Evolutionary conservation across 2,888 invertebrate genomes (phyloP).

Genomic region (Ormyrus nitidulus): DNA sequence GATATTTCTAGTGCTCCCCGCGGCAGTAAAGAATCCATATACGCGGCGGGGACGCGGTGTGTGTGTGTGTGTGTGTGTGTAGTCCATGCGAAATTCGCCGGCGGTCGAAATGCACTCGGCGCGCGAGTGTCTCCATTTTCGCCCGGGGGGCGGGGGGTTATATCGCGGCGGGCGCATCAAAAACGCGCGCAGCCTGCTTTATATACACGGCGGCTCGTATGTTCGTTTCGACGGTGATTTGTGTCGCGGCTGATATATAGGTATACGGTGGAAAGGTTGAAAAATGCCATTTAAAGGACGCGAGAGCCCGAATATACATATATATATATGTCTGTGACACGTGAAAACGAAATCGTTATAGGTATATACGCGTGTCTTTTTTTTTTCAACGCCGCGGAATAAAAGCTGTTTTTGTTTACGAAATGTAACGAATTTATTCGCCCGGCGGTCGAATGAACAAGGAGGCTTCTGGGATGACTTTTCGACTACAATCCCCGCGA

Average conservation of each 20-base stretch:
- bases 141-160: too few species aligned
- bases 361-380: background rate
- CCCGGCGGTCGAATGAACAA: constrained; percentile 18
- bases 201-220: background rate
- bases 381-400: background rate
- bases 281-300: constrained; percentile 37
- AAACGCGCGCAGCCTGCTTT: constrained; percentile 9
- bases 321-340: background rate
- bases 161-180: background rate
- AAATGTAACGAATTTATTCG: background rate
- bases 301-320: background rate
- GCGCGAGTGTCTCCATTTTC: background rate
- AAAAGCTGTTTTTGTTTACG: background rate
- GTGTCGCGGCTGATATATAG: too few species aligned
- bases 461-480: constrained; percentile 37
- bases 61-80: too few species aligned
- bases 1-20: background rate
- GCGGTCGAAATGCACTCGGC: background rate
- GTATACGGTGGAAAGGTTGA: background rate
- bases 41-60: too few species aligned
- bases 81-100: too few species aligned
- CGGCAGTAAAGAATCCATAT: background rate
- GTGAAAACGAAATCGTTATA: constrained; percentile 23
- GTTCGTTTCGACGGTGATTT: background rate
- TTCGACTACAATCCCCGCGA: constrained; percentile 30